Evolutionary conservation across 35 echinoderm and acorn worm genomes (phyloP), one percentile per base, ranked within the genome.

Genomic region (Eucidaris tribuloides): DNA sequence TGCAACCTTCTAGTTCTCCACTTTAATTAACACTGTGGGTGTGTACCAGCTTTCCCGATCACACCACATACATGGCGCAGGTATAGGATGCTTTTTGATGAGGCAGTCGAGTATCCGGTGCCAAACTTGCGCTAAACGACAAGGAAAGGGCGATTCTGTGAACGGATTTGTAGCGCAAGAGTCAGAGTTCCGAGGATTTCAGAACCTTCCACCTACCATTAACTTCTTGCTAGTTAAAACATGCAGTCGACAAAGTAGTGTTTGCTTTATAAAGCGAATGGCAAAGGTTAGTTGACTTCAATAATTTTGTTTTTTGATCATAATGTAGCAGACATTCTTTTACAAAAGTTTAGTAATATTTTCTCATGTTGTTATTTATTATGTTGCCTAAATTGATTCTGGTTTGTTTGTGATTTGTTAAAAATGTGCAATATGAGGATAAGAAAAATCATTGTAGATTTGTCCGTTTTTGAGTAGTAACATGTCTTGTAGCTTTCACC

Each of bases 221-320:
- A 74, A 74, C 2, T 74, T 74, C 22, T 22, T 74, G 11, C 2
- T 15, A n/a, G 68, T 33, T 7, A 74, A 44, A 74, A 22, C 33
- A 2, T 20, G 38, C 1, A 40, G 38, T 42, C 35, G 44, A 74
- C 29, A 74, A 42, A 74, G 68, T 44, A 22, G 18, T 41, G 68
- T 74, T 15, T 74, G 44, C 22, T 42, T 74, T 22, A 74, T 74
- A 17, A 74, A 74, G 20, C 29, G 41, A 7, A 74, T 74, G 68
- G 35, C 68, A 43, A 74, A 44, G 68, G 68, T 74, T 9, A 74
- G 7, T n/a, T n/a, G n/a, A n/a, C n/a, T n/a, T n/a, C n/a, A n/a
- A n/a, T n/a, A n/a, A n/a, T n/a, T n/a, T n/a, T n/a, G n/a, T n/a
- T n/a, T n/a, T n/a, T n/a, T n/a, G n/a, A n/a, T n/a, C n/a, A n/a